Base-by-base conservation (phyloP, 2,113 vertebrate species). In the Macquaria ambigua region DNA sequence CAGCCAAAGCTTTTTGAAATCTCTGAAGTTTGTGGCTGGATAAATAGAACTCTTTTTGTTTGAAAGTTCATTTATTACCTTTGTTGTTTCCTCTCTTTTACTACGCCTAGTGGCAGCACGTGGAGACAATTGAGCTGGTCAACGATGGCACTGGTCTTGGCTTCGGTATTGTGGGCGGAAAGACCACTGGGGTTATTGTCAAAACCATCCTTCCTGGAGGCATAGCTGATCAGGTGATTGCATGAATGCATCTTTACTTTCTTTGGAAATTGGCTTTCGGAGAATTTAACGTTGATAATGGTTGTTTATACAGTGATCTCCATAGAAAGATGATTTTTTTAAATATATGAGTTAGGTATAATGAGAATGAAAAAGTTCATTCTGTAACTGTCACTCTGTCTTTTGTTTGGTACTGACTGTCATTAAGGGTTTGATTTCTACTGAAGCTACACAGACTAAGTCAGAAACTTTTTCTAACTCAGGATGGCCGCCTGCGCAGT, bases 201-300 rank as follows among this genome's bases (percentile, higher is more conserved):
- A 99, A 98, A 93, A 99, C 98, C 28, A 99, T 99, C 82, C 95
- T 99, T 5, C 97, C 97, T 8, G 98, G 97, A 92, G 98, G 98
- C 25, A 97, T 98, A 23, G 97, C 98, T 77, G 98, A 98, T 93
- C 96, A 98, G 97, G 98, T 99, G 89, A 94, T 67, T 48, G 5
- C 48, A 18, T 41, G 16, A 10, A 73, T 15, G 20, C 6, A 25
- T 61, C 34, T 53, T 4, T 14, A 9, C 39, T 79, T 53, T 69
- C 10, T 83, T 63, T 25, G 1, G 3, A 8, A 48, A 14, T 11
- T 62, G 16, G 14, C 10, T 41, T 64, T 53, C 0, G 0, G 28
- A 31, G 25, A 2, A 20, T 79, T 50, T 58, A 5, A 31, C 46
- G 8, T 37, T 56, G 28, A 18, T 74, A 12, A 50, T n/a, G 18